Percentiles rank a stretch among this genome's conserved stretches.
Conservation (phyloP, 2,888 invertebrate species). For the Bombylius discolor region DNA sequence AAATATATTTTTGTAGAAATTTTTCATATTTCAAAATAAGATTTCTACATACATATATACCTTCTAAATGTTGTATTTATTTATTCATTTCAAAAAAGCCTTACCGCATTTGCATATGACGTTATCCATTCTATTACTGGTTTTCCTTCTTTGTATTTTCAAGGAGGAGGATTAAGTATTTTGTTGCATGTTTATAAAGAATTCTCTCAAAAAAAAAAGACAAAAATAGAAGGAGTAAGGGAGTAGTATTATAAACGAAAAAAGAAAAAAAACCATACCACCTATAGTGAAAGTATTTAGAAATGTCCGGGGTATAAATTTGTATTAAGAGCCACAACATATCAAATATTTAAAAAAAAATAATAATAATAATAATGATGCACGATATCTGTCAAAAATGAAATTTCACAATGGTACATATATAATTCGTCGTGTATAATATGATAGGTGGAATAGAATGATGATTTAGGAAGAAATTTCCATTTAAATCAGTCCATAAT, state of each 20-base stretch:
- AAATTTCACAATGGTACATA: neutral
- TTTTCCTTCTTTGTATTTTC: neutral
- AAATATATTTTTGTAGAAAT: too few relatives aligned
- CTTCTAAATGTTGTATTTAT: too few relatives aligned
- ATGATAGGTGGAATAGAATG: neutral
- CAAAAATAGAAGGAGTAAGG: too few relatives aligned
- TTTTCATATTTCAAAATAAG: too few relatives aligned
- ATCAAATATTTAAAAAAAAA: neutral
- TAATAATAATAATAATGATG: neutral
- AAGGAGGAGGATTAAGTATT: constrained; percentile 13
- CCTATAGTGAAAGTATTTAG: neutral
- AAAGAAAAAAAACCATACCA: neutral
- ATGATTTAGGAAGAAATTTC: neutral
- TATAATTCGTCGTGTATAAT: too few relatives aligned
- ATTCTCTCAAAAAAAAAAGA: neutral
- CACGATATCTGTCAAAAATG: neutral
- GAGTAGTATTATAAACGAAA: neutral
- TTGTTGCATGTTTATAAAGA: constrained; percentile 8
- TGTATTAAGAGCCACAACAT: neutral
- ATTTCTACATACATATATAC: too few relatives aligned
- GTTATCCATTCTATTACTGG: too few relatives aligned
- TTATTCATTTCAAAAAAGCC: neutral
- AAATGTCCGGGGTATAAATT: neutral
- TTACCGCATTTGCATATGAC: neutral
- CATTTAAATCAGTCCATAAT: too few relatives aligned